Evolutionary conservation across 2,797 vertebrate genomes (phyloP).

Genomic region (Aldrovandia affinis): DNA sequence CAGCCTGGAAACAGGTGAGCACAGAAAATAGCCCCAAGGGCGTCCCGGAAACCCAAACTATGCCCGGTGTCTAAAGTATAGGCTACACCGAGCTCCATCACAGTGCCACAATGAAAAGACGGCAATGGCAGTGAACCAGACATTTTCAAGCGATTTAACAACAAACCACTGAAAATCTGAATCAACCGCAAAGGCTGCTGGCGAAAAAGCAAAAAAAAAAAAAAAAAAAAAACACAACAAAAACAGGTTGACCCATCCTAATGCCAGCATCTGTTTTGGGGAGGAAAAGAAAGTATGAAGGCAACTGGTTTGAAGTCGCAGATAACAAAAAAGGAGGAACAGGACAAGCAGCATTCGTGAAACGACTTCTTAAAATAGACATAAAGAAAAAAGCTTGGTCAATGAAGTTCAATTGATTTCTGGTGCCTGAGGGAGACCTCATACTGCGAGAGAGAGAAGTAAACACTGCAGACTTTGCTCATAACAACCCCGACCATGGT

Average conservation of each 20-base stretch:
- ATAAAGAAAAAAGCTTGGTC: not conserved
- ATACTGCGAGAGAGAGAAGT: not conserved
- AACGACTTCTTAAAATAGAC: not conserved
- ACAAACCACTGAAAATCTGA: not conserved
- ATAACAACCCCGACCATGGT: not conserved
- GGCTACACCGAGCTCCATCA: not conserved
- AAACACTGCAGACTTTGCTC: not conserved
- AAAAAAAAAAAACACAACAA: not conserved
- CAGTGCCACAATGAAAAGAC: not conserved
- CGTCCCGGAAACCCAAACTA: not conserved
- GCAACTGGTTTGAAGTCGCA: not conserved
- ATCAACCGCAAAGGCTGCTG: not conserved
- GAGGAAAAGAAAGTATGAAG: not conserved
- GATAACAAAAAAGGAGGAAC: not conserved
- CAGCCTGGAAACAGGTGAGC: not conserved
- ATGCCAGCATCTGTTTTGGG: not conserved
- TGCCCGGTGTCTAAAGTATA: not conserved
- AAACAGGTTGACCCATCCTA: not conserved
- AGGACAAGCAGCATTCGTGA: too few relatives aligned
- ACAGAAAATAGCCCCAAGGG: not conserved
- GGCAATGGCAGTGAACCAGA: not conserved
- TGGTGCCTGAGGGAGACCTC: not conserved
- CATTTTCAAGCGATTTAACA: not conserved
- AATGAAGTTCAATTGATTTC: conserved; percentile 21
- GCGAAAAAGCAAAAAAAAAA: not conserved